Evolutionary conservation across 1,140 invertebrate genomes (phyloP).

Genomic region (Drosophila virilis): DNA sequence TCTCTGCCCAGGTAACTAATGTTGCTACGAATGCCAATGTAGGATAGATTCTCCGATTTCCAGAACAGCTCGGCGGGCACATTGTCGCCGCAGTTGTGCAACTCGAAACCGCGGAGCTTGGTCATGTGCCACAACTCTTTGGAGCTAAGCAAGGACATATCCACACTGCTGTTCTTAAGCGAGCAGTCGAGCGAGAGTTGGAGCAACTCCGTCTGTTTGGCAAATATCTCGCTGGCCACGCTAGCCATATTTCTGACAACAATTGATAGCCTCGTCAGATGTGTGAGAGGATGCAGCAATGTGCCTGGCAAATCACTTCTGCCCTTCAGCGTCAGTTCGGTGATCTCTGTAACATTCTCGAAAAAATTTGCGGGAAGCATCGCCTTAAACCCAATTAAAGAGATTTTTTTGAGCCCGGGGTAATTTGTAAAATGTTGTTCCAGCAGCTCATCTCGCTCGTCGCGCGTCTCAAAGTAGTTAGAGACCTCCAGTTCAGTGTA

Average conservation of each 20-base stretch:
- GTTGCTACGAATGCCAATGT: constrained; percentile 66
- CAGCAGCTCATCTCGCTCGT: constrained; percentile 53
- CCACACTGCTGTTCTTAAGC: constrained; percentile 66
- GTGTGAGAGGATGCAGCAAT: constrained; percentile 50
- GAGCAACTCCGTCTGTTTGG: constrained; percentile 52
- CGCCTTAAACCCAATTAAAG: constrained; percentile 58
- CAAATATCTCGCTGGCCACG: constrained; percentile 61
- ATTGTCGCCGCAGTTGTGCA: constrained; percentile 69
- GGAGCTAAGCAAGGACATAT: constrained; percentile 64
- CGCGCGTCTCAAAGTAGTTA: constrained; percentile 69
- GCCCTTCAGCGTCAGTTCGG: constrained; percentile 53
- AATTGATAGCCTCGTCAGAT: constrained; percentile 52
- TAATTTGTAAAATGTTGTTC: constrained; percentile 63
- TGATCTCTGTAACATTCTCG: constrained; percentile 50
- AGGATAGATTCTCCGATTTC: constrained; percentile 63
- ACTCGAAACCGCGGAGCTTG: constrained; percentile 57
- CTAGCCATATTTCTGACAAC: constrained; percentile 60
- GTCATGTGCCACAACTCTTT: constrained; percentile 70
- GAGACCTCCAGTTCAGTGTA: constrained; percentile 59
- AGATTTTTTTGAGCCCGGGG: constrained; percentile 45
- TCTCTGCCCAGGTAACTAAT: constrained; percentile 68
- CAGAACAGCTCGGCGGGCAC: constrained; percentile 68
- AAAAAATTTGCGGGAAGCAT: constrained; percentile 51
- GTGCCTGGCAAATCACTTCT: constrained; percentile 56
- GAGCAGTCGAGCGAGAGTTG: constrained; percentile 61